Conservation (phyloP, 2,888 invertebrate genomes). For the Calameuta idolon region DNA sequence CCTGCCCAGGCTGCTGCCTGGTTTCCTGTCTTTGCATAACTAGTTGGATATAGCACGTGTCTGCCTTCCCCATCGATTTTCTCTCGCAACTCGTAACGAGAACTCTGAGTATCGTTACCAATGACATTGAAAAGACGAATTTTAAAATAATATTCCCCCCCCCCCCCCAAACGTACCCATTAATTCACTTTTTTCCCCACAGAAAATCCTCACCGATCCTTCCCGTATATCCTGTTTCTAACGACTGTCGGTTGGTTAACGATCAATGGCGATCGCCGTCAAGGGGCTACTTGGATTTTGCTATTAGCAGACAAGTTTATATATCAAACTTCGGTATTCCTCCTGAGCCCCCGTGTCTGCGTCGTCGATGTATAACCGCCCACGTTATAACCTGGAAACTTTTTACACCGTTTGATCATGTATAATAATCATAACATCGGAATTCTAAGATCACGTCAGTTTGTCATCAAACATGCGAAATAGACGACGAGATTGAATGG, state of each 20-base stretch:
- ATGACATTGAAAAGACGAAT: background rate
- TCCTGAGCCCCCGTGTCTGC: background rate
- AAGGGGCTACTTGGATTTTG: background rate
- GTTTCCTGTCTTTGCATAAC: background rate
- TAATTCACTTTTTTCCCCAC: background rate
- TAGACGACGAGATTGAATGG: no score
- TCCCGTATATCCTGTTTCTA: background rate
- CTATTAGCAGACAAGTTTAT: no score
- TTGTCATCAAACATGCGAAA: no score
- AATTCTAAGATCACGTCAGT: no score
- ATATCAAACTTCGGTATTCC: no score
- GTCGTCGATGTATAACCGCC: background rate
- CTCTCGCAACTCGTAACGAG: background rate
- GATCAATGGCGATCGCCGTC: background rate
- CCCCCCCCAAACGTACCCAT: background rate
- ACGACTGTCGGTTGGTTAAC: background rate
- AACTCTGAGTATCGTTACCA: background rate
- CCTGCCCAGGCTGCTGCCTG: background rate
- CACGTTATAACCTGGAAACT: background rate
- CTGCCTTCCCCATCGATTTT: background rate
- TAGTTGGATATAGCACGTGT: conserved; percentile 4
- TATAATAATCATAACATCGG: background rate
- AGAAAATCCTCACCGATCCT: background rate
- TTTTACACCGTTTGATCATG: background rate
- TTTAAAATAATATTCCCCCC: background rate